Base-by-base conservation (phyloP, 2,888 invertebrate genomes). In the Taenaris catops region DNA sequence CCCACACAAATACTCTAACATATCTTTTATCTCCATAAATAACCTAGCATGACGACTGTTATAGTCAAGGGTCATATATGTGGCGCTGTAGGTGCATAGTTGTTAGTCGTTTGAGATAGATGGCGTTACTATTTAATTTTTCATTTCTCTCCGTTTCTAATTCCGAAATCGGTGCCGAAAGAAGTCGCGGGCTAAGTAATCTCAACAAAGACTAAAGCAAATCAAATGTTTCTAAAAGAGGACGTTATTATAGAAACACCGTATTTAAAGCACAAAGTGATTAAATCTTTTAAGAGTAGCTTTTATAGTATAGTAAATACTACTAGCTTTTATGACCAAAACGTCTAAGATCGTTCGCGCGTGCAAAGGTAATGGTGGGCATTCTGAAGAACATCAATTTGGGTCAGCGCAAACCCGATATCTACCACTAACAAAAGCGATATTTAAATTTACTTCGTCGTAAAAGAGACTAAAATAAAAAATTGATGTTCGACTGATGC, bases 371-470 rank as follows among this genome's bases (percentile, higher is more conserved):
- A 19, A 25, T 41, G 32, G 31, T 24, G 16, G 32, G 32, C 32
- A 29, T 17, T 38, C 21, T 14, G 25, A 23, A 34, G 26, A 25
- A 25, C 23, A 14, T 16, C 18, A 24, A 42, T 38, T 24, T 32
- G 31, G 41, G 41, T 34, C 41, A 42, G 38, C 21, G 6, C 25
- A 28, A 27, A 38, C 31, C 31, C 29, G 41, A 38, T 41, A 41
- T 41, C 14, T 25, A 4, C 28, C 28, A 27, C 26, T 31, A 38
- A 34, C 31, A 34, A 25, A 27, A 32, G 38, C 12, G 12, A 24
- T 31, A 38, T 42, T 38, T 27, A 31, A 38, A 34, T 41, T 42
- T 38, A 38, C 34, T 38, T 23, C 38, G 10, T 42, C 41, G 41
- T 42, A 42, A 42, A 41, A 38, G 20, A 16, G 24, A 20, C 38